Base-by-base conservation (phyloP, 2,797 vertebrate genomes). In the Pempheris klunzingeri region DNA sequence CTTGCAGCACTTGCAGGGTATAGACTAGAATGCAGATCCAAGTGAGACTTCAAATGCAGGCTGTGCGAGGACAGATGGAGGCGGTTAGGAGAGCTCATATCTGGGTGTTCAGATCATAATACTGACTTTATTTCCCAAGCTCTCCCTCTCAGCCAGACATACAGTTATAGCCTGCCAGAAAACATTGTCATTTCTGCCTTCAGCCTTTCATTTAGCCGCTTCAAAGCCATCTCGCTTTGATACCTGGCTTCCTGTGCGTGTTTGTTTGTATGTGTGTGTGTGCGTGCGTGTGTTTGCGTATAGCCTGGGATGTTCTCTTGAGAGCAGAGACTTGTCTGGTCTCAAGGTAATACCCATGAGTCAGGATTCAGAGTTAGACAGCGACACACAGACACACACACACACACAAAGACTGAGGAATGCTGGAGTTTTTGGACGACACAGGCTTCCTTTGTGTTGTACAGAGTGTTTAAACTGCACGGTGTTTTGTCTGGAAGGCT, bases 41-140 rank as follows among this genome's bases (percentile, higher is more conserved):
- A 88, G 81, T 73, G 76, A 89, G 84, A 82, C 90, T 89, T 92
- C 80, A 90, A 91, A 91, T 47, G 67, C 78, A 54, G 86, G 79
- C 86, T 82, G 83, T 53, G 84, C 9, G 32, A 80, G 84, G 90
- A 91, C 93, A 93, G 90, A 92, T 91, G 87, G 91, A 90, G 91
- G 74, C 70, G 69, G 87, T 92, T 92, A 88, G 83, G 52, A 85
- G 71, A 88, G 86, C 89, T 92, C 85, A 87, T 92, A 91, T 92
- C 91, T 88, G 81, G 84, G 71, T 88, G 86, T 86, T 90, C 84
- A 89, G 81, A 90, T 90, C 88, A 90, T 90, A 91, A 90, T 84
- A 85, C 82, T 80, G 88, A 92, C 88, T 91, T 92, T 87, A 90
- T 87, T 91, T 91, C 84, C 76, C 77, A 71, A 79, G 82, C 85